Percentiles rank a stretch among this genome's conserved stretches.
These are phyloP conservation scores for Sebastes diploproa DNA, from an alignment of 2,797 vertebrate species.

Conservation along the genomic window DNA sequence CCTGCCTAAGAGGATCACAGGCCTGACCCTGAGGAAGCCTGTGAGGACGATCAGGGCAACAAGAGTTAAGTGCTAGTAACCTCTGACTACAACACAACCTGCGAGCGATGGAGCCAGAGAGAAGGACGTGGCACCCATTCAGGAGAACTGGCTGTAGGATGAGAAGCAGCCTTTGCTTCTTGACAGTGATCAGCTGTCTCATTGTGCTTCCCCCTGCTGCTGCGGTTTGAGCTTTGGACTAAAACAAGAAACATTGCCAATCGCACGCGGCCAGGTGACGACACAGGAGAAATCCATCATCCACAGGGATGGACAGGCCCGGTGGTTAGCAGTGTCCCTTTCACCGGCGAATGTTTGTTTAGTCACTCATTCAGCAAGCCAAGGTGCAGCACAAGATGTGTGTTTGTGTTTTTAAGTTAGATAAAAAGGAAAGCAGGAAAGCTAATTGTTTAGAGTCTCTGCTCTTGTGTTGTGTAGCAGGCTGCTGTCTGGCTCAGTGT, in stretches of 20 bases:
- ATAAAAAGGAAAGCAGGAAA: background rate
- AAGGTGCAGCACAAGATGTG: background rate
- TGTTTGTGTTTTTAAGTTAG: background rate
- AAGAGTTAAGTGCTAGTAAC: too few relatives aligned
- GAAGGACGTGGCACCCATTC: background rate
- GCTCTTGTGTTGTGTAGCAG: too few relatives aligned
- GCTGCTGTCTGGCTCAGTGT: background rate
- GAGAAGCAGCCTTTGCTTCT: background rate
- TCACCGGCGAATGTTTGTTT: background rate
- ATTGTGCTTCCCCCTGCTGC: background rate
- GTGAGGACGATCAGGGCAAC: too few relatives aligned
- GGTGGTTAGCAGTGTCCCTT: background rate
- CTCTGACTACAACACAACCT: too few relatives aligned
- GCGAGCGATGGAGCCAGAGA: too few relatives aligned
- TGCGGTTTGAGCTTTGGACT: background rate
- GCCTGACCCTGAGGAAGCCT: too few relatives aligned
- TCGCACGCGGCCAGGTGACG: background rate
- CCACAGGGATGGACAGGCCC: background rate
- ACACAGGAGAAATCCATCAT: background rate
- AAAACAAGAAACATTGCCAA: background rate
- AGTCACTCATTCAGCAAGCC: background rate
- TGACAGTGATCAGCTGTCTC: background rate
- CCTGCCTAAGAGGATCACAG: too few relatives aligned
- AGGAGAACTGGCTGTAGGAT: background rate
- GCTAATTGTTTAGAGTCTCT: background rate